Conservation (phyloP, 2,888 invertebrate species). For the Pogonocherus hispidulus region DNA sequence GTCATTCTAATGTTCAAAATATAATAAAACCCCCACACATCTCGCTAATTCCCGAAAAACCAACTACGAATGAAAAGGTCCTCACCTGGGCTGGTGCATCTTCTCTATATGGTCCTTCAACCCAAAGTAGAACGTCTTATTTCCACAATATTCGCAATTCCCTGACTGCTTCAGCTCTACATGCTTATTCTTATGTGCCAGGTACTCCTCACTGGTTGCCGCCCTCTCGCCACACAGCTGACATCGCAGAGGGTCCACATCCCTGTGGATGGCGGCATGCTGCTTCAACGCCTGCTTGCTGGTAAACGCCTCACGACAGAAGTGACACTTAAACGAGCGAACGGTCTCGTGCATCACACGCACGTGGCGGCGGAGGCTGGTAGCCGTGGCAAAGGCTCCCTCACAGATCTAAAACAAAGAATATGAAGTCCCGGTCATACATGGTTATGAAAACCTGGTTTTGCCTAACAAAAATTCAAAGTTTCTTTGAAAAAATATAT, state of each 20-base stretch:
- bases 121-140: conserved; percentile 49
- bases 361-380: conserved; percentile 47
- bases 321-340: conserved; percentile 47
- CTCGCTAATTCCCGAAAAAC: not conserved
- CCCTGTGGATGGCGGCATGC: conserved; percentile 46
- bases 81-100: conserved; percentile 42
- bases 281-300: conserved; percentile 49
- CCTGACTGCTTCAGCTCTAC: conserved; percentile 47
- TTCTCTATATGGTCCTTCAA: conserved; percentile 49
- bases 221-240: conserved; percentile 43
- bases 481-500: too few relatives aligned
- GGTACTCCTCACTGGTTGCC: conserved; percentile 35
- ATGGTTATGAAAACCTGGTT: too few relatives aligned
- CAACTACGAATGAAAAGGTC: not conserved
- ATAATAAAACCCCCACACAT: too few relatives aligned
- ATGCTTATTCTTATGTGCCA: conserved; percentile 43
- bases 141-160: conserved; percentile 49
- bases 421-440: too few relatives aligned
- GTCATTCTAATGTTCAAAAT: too few relatives aligned
- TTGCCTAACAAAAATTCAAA: too few relatives aligned
- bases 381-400: conserved; percentile 50
- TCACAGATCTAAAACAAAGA: conserved; percentile 50
- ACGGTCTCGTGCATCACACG: conserved; percentile 51
- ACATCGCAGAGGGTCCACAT: conserved; percentile 44
- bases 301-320: conserved; percentile 45